These are phyloP conservation scores for Toxotes lorentzi DNA, from an alignment of 2,797 vertebrate genomes.

Conservation along the genomic window DNA sequence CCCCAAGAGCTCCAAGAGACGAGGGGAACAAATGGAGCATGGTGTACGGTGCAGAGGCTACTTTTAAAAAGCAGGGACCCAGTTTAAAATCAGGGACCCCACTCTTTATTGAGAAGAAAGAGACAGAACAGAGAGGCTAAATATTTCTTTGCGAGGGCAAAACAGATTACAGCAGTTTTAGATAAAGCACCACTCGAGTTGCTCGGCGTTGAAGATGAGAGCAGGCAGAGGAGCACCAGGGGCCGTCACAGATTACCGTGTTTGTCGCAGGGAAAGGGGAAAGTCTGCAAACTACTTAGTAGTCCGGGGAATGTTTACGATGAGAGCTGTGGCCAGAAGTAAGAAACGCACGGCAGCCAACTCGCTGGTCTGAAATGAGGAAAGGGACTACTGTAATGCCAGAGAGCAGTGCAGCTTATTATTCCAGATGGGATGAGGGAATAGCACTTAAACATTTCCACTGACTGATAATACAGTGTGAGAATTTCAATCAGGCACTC, in stretches of 20 bases:
- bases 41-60: slow-evolving; percentile 28
- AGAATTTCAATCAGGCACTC: slow-evolving; percentile 75
- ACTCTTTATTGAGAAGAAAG: slow-evolving; percentile 21
- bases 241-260: slow-evolving; percentile 50
- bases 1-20: slow-evolving; percentile 29
- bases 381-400: slow-evolving; percentile 50
- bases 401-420: slow-evolving; percentile 67
- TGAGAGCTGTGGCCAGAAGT: slow-evolving; percentile 40
- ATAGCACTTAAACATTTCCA: slow-evolving; percentile 72
- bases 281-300: slow-evolving; percentile 37
- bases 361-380: slow-evolving; percentile 55
- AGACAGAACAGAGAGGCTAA: slow-evolving; percentile 35
- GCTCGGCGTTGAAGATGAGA: slow-evolving; percentile 45
- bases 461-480: slow-evolving; percentile 70
- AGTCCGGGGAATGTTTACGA: slow-evolving; percentile 37
- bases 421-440: slow-evolving; percentile 72
- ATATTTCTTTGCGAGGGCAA: slow-evolving; percentile 48
- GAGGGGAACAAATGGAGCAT: slow-evolving; percentile 41
- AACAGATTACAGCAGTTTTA: slow-evolving; percentile 54
- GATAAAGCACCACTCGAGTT: slow-evolving; percentile 40
- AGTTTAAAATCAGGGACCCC: slow-evolving; percentile 27
- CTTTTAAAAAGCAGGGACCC: slow-evolving; percentile 10
- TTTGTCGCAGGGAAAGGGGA: slow-evolving; percentile 49
- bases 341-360: slow-evolving; percentile 43
- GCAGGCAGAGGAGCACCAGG: slow-evolving; percentile 44